Evolutionary conservation across 2,888 invertebrate genomes (phyloP).

Genomic region (Cerastis leucographa): DNA sequence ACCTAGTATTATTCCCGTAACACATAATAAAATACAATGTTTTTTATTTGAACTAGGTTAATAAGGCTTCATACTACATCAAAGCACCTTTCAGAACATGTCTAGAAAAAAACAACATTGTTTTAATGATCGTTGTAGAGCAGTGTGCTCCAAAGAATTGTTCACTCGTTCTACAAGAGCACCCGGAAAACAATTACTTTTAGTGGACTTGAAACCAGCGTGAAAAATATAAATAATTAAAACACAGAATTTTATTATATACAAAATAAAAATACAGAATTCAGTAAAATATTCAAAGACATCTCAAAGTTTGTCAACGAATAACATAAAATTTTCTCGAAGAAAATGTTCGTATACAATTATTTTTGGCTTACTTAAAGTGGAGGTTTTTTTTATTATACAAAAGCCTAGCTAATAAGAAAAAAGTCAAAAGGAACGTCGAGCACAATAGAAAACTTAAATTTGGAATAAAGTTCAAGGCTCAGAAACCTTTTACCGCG

Average conservation of each 20-base stretch:
- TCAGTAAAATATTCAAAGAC: slow-evolving; percentile 44
- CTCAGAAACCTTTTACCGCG: slow-evolving; percentile 68
- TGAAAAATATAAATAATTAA: slow-evolving; percentile 10
- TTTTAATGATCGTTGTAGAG: slow-evolving; percentile 54
- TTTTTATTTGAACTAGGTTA: slow-evolving; percentile 3
- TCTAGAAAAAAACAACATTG: slow-evolving; percentile 50
- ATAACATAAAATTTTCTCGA: slow-evolving; percentile 23
- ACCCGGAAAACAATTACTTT: slow-evolving; percentile 30
- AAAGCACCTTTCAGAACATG: slow-evolving; percentile 43
- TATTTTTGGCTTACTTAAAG: slow-evolving; percentile 43
- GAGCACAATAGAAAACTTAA: slow-evolving; percentile 63
- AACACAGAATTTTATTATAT: neutral
- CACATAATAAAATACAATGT: neutral
- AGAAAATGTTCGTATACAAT: slow-evolving; percentile 30
- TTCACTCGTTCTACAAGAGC: slow-evolving; percentile 35
- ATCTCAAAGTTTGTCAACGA: slow-evolving; percentile 42
- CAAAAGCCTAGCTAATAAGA: slow-evolving; percentile 41
- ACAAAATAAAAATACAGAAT: slow-evolving; percentile 23
- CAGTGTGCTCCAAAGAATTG: slow-evolving; percentile 55
- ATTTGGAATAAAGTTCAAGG: slow-evolving; percentile 62
- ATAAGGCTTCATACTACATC: slow-evolving; percentile 31
- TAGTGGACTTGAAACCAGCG: slow-evolving; percentile 22
- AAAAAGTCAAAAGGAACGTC: slow-evolving; percentile 52
- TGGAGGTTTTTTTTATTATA: slow-evolving; percentile 17
- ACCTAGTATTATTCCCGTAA: neutral